Evolutionary conservation across 2,888 invertebrate genomes (phyloP).

Genomic region (Seladonia tumulorum): DNA sequence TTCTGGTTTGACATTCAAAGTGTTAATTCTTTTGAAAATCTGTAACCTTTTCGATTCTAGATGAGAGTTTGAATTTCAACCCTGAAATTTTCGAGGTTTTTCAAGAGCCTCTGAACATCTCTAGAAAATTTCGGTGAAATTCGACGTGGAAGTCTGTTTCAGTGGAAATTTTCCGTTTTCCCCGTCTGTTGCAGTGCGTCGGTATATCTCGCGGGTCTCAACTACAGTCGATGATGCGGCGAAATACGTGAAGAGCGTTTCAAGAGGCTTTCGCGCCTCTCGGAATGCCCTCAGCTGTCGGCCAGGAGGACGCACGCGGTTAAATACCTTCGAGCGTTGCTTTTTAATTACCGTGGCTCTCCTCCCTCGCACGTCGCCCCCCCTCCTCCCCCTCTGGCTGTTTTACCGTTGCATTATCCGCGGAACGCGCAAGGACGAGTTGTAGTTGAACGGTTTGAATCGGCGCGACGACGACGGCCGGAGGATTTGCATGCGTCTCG

Average conservation of each 20-base stretch:
- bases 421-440: conserved; percentile 48
- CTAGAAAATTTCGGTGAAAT: neutral
- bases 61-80: too few species aligned
- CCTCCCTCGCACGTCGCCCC: neutral
- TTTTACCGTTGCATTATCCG: conserved; percentile 26
- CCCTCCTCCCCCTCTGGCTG: too few species aligned
- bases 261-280: conserved; percentile 37
- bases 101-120: neutral
- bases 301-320: conserved; percentile 25
- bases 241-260: conserved; percentile 29
- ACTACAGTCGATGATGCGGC: conserved; percentile 49
- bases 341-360: conserved; percentile 36
- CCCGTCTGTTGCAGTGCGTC: neutral
- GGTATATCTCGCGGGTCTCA: neutral
- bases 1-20: too few species aligned
- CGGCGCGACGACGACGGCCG: neutral
- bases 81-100: too few species aligned
- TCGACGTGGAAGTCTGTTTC: neutral
- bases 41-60: too few species aligned
- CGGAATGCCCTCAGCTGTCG: conserved; percentile 41
- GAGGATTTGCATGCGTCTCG: conserved; percentile 47
- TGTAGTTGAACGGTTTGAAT: neutral
- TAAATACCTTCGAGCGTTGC: conserved; percentile 43
- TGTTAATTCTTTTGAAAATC: too few species aligned
- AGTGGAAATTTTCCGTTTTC: neutral